Evolutionary conservation across 2,797 vertebrate genomes (phyloP).

Genomic region (Siniperca undulata): DNA sequence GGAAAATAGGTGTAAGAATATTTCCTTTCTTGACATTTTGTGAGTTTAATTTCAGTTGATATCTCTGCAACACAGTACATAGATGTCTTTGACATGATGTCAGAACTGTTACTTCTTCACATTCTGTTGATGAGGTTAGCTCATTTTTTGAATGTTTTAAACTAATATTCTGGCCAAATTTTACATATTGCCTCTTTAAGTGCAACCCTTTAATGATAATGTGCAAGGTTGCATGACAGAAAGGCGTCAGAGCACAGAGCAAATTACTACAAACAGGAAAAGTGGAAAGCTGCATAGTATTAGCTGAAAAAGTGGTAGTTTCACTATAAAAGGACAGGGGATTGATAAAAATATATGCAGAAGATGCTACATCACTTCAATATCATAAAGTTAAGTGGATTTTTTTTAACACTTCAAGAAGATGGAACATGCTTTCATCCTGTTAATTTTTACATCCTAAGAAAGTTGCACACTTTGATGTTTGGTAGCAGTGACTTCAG

Average conservation of each 20-base stretch:
- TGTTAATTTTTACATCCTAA: not conserved
- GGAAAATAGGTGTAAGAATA: no score
- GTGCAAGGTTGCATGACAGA: conserved; percentile 25
- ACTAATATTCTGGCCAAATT: no score
- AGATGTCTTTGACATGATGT: no score
- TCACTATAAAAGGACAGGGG: not conserved
- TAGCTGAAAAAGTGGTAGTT: conserved; percentile 1
- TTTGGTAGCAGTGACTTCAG: conserved; percentile 16
- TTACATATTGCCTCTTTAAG: not conserved
- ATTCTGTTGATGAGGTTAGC: no score
- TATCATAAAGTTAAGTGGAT: not conserved
- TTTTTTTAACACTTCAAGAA: not conserved
- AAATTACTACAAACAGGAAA: conserved; percentile 9
- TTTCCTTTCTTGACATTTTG: no score
- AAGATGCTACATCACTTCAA: not conserved
- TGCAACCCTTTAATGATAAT: conserved; percentile 34
- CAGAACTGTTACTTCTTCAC: no score
- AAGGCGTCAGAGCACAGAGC: not conserved
- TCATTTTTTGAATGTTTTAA: no score
- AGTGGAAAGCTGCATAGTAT: not conserved
- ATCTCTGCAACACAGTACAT: no score
- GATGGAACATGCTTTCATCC: not conserved
- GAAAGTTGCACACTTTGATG: not conserved
- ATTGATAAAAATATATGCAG: not conserved
- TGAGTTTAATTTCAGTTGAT: no score